These are phyloP conservation scores for Pachyramphus minor DNA, from an alignment of 2,113 vertebrate genomes.

Conservation along the genomic window DNA sequence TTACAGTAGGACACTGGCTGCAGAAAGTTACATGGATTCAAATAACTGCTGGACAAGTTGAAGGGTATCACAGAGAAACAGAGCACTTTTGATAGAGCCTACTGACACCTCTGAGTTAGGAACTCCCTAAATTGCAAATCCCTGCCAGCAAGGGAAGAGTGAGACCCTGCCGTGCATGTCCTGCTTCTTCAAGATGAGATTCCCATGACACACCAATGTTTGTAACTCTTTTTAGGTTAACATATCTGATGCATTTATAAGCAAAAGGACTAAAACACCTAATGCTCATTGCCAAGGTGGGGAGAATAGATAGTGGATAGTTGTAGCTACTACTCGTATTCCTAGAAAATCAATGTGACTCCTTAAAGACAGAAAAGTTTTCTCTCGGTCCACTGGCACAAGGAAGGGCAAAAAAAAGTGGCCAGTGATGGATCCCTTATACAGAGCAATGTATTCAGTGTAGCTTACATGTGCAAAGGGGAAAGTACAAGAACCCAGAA, in stretches of 20 bases:
- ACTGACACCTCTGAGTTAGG: neutral
- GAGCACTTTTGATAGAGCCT: neutral
- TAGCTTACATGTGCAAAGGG: neutral
- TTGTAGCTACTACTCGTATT: neutral
- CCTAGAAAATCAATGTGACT: neutral
- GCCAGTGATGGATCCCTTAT: neutral
- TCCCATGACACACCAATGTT: rapidly evolving
- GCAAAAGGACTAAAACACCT: neutral
- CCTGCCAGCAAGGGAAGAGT: neutral
- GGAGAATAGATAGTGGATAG: neutral
- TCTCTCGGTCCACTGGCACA: neutral
- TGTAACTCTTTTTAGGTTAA: neutral
- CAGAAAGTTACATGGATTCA: neutral
- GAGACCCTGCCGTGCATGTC: neutral
- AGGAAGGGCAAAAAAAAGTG: neutral
- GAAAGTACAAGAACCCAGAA: neutral
- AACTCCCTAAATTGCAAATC: neutral
- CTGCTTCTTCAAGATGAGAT: neutral
- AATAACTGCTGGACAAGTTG: neutral
- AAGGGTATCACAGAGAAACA: neutral
- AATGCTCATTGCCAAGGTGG: neutral
- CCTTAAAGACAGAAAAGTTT: neutral
- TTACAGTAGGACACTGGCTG: neutral
- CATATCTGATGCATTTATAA: neutral
- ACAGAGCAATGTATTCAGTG: neutral